Evolutionary conservation across 2,888 invertebrate species (phyloP).

Genomic region (Drosophila monieri): DNA sequence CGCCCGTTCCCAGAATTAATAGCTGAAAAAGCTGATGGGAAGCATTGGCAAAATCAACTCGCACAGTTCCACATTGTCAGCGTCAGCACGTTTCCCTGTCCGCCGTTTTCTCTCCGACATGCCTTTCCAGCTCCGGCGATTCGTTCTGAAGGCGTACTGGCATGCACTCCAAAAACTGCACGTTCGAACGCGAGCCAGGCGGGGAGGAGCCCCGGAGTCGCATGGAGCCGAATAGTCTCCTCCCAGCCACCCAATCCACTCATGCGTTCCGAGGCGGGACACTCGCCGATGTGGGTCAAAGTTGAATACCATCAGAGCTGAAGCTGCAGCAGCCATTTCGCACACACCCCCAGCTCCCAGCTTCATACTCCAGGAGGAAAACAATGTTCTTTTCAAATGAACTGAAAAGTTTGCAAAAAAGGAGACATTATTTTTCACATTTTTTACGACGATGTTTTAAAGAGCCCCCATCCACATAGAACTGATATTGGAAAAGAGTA

Average conservation of each 20-base stretch:
- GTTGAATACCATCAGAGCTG: slow-evolving; percentile 41
- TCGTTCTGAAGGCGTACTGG: slow-evolving; percentile 34
- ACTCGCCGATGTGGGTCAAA: slow-evolving; percentile 42
- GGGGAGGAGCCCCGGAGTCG: neutral
- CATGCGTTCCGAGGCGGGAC: slow-evolving; percentile 20
- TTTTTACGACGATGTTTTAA: too few relatives aligned
- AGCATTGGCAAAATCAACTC: slow-evolving; percentile 19
- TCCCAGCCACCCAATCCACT: slow-evolving; percentile 6
- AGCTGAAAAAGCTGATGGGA: slow-evolving; percentile 4
- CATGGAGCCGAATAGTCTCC: neutral
- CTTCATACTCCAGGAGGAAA: neutral
- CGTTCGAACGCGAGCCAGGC: slow-evolving; percentile 7
- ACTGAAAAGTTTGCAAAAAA: too few relatives aligned
- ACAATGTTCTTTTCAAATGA: slow-evolving; percentile 6
- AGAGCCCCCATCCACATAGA: too few relatives aligned
- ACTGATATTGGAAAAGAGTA: too few relatives aligned
- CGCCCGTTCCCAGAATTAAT: slow-evolving; percentile 13
- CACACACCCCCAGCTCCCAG: slow-evolving; percentile 11
- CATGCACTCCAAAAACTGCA: slow-evolving; percentile 30
- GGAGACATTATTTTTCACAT: too few relatives aligned
- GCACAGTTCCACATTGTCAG: slow-evolving; percentile 29
- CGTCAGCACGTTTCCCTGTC: slow-evolving; percentile 40
- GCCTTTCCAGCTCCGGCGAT: slow-evolving; percentile 26
- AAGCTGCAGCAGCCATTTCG: slow-evolving; percentile 12
- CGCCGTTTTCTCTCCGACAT: slow-evolving; percentile 14